phyloP scores from a whole-genome alignment of 2,113 vertebrate species.

The Crotalus tigris region DNA sequence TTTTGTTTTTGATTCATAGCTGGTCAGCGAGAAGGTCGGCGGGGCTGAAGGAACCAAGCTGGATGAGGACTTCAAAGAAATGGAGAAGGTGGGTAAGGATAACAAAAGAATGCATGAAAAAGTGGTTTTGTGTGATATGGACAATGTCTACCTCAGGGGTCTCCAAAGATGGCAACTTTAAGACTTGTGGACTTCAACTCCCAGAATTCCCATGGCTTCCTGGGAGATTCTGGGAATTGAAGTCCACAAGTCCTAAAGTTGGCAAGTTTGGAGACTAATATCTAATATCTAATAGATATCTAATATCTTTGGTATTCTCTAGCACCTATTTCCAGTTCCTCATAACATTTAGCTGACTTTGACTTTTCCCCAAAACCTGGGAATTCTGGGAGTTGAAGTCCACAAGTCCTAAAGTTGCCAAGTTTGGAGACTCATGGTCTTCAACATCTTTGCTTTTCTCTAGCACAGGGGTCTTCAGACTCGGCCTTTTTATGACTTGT shows the following conservation, averaged over 20 bases:
- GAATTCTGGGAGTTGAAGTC: too few species aligned
- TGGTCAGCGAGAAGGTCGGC: conserved; percentile 97
- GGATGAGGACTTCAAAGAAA: conserved; percentile 94
- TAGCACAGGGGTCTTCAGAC: too few species aligned
- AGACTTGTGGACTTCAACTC: not conserved
- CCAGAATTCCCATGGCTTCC: not conserved
- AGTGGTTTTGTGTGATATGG: not conserved
- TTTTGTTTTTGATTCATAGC: conserved; percentile 59
- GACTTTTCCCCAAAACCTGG: too few species aligned
- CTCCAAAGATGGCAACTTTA: not conserved
- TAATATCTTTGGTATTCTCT: not conserved
- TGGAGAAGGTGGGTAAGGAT: conserved; percentile 82
- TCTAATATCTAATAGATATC: too few species aligned
- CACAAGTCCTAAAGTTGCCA: too few species aligned
- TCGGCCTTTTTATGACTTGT: too few species aligned
- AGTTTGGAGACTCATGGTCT: too few species aligned
- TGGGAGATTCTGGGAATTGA: not conserved
- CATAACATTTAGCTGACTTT: too few species aligned
- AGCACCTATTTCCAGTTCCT: not conserved
- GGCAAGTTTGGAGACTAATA: not conserved
- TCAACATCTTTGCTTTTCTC: too few species aligned
- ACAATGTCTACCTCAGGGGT: not conserved
- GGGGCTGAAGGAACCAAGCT: conserved; percentile 96
- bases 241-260: not conserved
- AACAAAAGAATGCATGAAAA: not conserved